A percentile compares a stretch with the other conserved stretches of the same genome.
Conservation (phyloP, 2,888 invertebrate species). For the Ditula angustiorana region DNA sequence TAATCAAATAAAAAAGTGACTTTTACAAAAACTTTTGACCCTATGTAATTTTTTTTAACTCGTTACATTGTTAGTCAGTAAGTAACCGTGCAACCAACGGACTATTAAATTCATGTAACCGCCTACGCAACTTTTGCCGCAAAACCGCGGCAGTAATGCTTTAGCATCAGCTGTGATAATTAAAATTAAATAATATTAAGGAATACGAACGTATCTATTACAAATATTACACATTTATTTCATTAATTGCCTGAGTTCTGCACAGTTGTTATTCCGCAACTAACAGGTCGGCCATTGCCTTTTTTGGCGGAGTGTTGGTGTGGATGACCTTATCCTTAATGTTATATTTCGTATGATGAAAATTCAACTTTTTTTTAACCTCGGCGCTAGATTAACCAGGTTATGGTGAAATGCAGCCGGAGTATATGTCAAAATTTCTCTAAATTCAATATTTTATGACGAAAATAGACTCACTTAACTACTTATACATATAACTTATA, state of each 20-base stretch:
- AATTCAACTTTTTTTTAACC: conserved; percentile 8
- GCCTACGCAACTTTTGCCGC: conserved; percentile 28
- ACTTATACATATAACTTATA: too few relatives aligned
- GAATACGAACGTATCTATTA: conserved; percentile 13
- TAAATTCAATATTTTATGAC: too few relatives aligned
- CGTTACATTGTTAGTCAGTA: too few relatives aligned
- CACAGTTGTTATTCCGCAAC: conserved; percentile 13
- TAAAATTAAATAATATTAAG: conserved; percentile 36
- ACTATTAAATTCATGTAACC: conserved; percentile 21
- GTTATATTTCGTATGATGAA: background rate
- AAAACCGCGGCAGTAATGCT: conserved; percentile 17
- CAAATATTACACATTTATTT: conserved; percentile 1
- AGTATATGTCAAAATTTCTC: too few relatives aligned
- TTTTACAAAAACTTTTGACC: too few relatives aligned
- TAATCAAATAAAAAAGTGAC: too few relatives aligned
- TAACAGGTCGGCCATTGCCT: conserved; percentile 23
- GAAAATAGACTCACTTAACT: too few relatives aligned
- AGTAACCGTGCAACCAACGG: background rate
- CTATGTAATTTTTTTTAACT: too few relatives aligned
- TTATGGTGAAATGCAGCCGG: background rate
- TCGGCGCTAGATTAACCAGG: background rate
- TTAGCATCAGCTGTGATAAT: conserved; percentile 28
- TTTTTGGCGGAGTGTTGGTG: conserved; percentile 31
- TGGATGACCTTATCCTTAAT: conserved; percentile 25
- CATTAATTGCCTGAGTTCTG: background rate